A percentile compares a stretch with the other conserved stretches of the same genome.
These are phyloP conservation scores for Chitala chitala DNA, from an alignment of 2,113 vertebrate species.

Conservation along the genomic window DNA sequence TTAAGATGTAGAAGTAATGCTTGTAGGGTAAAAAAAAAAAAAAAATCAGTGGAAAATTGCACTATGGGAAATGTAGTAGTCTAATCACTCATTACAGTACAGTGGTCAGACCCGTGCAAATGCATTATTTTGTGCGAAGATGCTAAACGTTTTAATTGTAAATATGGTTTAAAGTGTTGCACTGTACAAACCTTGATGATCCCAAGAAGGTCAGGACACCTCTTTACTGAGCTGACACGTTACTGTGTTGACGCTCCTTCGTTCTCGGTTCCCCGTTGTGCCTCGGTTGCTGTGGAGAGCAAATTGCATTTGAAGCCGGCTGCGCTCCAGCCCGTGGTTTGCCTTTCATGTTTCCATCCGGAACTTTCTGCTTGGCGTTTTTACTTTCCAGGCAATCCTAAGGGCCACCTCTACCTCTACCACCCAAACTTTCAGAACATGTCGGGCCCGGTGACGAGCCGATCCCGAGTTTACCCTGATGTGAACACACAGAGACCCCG, in stretches of 20 bases:
- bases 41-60: too few species aligned
- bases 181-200: slow-evolving; percentile 10
- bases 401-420: neutral
- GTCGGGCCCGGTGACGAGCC: slow-evolving; percentile 48
- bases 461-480: slow-evolving; percentile 47
- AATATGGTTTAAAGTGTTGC: neutral
- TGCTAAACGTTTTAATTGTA: neutral
- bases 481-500: slow-evolving; percentile 52
- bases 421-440: slow-evolving; percentile 28
- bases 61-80: too few species aligned
- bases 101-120: too few species aligned
- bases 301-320: neutral
- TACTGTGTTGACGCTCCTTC: neutral
- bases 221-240: neutral
- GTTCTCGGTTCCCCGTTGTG: neutral
- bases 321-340: neutral
- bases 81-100: too few species aligned
- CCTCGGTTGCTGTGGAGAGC: neutral
- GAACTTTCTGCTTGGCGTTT: neutral
- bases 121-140: neutral
- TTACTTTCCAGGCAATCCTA: slow-evolving; percentile 10
- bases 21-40: too few species aligned
- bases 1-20: too few species aligned
- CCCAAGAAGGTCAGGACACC: neutral
- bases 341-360: neutral